Evolutionary conservation across 2,797 vertebrate species (phyloP).

Genomic region (Petrocephalus schoutedeni): DNA sequence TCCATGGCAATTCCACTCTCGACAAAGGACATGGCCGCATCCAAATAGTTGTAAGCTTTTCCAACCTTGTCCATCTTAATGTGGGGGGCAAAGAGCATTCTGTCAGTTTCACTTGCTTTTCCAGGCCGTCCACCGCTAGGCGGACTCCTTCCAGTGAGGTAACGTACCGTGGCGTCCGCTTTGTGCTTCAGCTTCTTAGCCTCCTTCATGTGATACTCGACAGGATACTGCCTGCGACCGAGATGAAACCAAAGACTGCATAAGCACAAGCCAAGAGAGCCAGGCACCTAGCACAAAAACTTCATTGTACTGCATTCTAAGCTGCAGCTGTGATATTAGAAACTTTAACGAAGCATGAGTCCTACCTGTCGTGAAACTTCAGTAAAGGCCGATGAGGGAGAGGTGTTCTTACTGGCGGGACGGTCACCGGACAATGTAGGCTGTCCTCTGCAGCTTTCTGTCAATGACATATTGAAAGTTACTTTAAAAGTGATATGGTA

Average conservation of each 20-base stretch:
- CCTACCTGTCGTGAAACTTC: constrained; percentile 70
- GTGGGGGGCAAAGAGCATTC: not conserved
- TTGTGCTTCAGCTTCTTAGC: constrained; percentile 89
- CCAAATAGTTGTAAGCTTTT: constrained; percentile 84
- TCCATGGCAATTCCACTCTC: constrained; percentile 86
- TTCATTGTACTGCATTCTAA: not conserved
- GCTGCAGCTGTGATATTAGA: not conserved
- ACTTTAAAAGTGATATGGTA: not conserved
- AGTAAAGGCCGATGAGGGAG: constrained; percentile 64
- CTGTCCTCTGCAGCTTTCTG: constrained; percentile 62
- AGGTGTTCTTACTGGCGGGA: constrained; percentile 60
- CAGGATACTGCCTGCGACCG: constrained; percentile 62
- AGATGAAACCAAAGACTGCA: not conserved
- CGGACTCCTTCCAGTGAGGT: not conserved
- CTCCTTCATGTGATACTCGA: constrained; percentile 84
- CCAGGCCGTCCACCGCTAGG: not conserved
- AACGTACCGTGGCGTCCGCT: constrained; percentile 81
- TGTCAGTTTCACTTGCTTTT: not conserved
- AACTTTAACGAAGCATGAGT: not conserved
- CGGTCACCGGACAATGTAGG: constrained; percentile 55
- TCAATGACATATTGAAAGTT: not conserved
- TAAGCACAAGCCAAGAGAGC: not conserved
- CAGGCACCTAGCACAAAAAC: not conserved
- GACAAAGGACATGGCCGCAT: constrained; percentile 80
- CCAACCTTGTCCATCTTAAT: constrained; percentile 73